Evolutionary conservation across 2,888 invertebrate genomes (phyloP).

Genomic region (Cantharis flavilabris): DNA sequence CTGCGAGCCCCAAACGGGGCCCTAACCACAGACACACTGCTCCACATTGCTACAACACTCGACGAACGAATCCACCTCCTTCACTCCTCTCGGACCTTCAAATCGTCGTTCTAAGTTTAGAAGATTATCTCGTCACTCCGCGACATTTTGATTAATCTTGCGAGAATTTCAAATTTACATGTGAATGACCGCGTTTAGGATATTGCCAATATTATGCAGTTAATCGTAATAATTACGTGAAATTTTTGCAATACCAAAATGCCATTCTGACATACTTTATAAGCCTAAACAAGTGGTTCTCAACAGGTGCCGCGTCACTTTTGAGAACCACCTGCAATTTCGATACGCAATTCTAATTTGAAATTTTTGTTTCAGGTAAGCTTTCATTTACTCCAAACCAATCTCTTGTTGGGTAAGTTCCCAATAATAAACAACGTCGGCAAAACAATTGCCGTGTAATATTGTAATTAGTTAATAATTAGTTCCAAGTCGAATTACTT

Average conservation of each 20-base stretch:
- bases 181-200: neutral
- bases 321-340: neutral
- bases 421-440: neutral
- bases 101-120: neutral
- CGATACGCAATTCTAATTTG: neutral
- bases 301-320: neutral
- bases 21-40: constrained; percentile 53
- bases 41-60: constrained; percentile 44
- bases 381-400: neutral
- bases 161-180: neutral
- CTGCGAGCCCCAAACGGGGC: constrained; percentile 42
- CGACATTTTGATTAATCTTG: neutral
- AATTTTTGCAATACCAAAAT: neutral
- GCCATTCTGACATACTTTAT: neutral
- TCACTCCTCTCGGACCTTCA: neutral
- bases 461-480: neutral
- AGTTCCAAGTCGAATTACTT: neutral
- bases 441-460: neutral
- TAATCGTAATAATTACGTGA: too few relatives aligned
- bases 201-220: neutral
- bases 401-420: neutral
- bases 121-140: neutral
- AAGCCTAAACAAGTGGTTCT: too few relatives aligned
- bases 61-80: constrained; percentile 8
- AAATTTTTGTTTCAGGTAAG: neutral